phyloP scores from a whole-genome alignment of 2,888 invertebrate species.

The Sinhomidia bicolor region DNA sequence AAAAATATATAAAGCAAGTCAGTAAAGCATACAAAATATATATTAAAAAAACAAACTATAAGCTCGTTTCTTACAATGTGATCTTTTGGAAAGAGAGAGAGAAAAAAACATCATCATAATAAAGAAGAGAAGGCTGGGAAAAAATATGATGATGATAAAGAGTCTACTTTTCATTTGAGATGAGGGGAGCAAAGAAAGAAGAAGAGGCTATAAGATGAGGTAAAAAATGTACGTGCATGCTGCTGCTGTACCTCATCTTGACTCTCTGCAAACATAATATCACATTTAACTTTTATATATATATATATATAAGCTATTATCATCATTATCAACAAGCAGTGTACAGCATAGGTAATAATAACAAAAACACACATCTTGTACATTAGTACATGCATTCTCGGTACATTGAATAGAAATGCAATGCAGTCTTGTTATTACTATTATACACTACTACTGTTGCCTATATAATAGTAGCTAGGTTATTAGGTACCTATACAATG shows the following conservation, averaged over 20 bases:
- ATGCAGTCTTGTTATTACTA: no score
- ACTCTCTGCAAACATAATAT: neutral
- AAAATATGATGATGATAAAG: slow-evolving; percentile 43
- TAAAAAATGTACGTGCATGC: slow-evolving; percentile 17
- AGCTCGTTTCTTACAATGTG: slow-evolving; percentile 23
- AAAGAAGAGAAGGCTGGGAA: slow-evolving; percentile 38
- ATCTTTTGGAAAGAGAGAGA: neutral
- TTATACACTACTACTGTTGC: neutral
- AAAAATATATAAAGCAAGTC: slow-evolving; percentile 20
- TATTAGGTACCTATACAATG: slow-evolving; percentile 62
- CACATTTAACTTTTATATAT: neutral
- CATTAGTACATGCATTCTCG: neutral
- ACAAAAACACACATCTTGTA: slow-evolving; percentile 8
- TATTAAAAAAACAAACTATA: neutral
- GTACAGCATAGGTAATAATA: neutral
- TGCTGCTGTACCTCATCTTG: neutral
- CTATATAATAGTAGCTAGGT: slow-evolving; percentile 42
- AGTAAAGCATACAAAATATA: neutral
- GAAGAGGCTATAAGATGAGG: neutral
- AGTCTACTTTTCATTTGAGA: slow-evolving; percentile 43
- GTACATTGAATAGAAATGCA: neutral
- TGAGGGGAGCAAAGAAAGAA: slow-evolving; percentile 59
- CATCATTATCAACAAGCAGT: neutral
- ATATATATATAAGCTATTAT: no score
- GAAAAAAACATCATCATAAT: slow-evolving; percentile 11